Percentiles rank a stretch among this genome's conserved stretches.
Conservation (phyloP, 2,888 invertebrate species). For the Cloeon dipterum region DNA sequence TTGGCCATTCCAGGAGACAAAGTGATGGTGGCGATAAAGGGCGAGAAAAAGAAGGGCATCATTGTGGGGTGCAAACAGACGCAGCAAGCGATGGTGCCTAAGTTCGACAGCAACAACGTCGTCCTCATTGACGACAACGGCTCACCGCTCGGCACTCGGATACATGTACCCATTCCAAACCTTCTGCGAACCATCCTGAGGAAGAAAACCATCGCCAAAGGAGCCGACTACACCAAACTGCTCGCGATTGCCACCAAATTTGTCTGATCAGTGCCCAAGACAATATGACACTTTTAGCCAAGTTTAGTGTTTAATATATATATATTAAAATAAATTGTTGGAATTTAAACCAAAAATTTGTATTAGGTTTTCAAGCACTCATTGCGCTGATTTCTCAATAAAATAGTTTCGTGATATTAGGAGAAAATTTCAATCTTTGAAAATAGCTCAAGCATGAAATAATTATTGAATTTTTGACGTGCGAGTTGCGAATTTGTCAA, state of each 20-base stretch:
- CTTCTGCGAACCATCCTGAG: slow-evolving; percentile 63
- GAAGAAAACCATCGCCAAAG: slow-evolving; percentile 54
- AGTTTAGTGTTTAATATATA: too few species aligned
- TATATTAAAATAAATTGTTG: too few species aligned
- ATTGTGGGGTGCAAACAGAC: slow-evolving; percentile 70
- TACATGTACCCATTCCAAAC: slow-evolving; percentile 87
- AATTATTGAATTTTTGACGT: too few species aligned
- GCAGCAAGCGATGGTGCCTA: slow-evolving; percentile 60
- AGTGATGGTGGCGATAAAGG: slow-evolving; percentile 81
- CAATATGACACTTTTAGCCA: too few species aligned
- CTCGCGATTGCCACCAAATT: slow-evolving; percentile 74
- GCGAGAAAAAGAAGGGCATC: slow-evolving; percentile 84
- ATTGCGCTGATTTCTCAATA: too few species aligned
- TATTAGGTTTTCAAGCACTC: too few species aligned
- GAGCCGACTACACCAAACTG: slow-evolving; percentile 80
- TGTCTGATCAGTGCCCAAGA: too few species aligned
- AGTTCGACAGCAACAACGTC: slow-evolving; percentile 87
- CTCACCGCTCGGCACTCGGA: slow-evolving; percentile 81
- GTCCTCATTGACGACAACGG: slow-evolving; percentile 91
- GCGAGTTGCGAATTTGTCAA: too few species aligned
- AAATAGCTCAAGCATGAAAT: too few species aligned
- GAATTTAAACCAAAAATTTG: too few species aligned
- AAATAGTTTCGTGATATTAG: too few species aligned
- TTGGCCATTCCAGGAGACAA: slow-evolving; percentile 45
- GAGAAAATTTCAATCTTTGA: too few species aligned